Evolutionary conservation across 2,113 vertebrate species (phyloP).

Genomic region (Morone saxatilis): DNA sequence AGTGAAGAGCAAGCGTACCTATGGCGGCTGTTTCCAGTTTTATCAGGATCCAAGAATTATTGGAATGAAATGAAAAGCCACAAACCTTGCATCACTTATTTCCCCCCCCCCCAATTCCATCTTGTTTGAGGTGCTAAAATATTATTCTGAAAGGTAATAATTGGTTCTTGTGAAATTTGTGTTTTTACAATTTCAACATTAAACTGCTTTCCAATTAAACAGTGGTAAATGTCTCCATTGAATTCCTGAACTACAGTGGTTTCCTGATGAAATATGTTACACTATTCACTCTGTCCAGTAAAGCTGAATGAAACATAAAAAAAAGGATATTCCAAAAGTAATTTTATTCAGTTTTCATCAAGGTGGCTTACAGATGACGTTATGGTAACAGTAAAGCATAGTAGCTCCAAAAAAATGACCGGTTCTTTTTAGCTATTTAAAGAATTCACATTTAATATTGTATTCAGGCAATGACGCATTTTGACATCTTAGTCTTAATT

Average conservation of each 20-base stretch:
- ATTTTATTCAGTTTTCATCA: slow-evolving; percentile 55
- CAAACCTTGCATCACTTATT: slow-evolving; percentile 48
- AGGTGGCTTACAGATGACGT: slow-evolving; percentile 22
- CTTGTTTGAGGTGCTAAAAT: slow-evolving; percentile 55
- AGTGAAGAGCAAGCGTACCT: slow-evolving; percentile 63
- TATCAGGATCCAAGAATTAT: slow-evolving; percentile 66
- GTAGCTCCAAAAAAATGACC: background rate
- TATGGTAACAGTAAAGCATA: slow-evolving; percentile 3
- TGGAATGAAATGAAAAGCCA: slow-evolving; percentile 65
- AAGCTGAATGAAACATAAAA: slow-evolving; percentile 4
- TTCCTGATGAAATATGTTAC: slow-evolving; percentile 27
- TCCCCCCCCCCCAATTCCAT: slow-evolving; percentile 6
- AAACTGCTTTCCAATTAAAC: slow-evolving; percentile 35
- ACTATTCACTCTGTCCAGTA: slow-evolving; percentile 11
- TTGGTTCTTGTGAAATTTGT: slow-evolving; percentile 58
- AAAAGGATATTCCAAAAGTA: slow-evolving; percentile 24
- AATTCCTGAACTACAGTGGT: background rate
- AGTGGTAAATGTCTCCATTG: background rate
- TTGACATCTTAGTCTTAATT: background rate
- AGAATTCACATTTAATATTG: background rate
- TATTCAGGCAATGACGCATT: background rate
- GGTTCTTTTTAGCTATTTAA: background rate
- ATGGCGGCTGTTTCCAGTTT: slow-evolving; percentile 68
- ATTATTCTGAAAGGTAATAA: slow-evolving; percentile 69
- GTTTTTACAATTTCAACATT: slow-evolving; percentile 59